Base-by-base conservation (phyloP, 2,797 vertebrate genomes). In the Spinibarbus caldwelli region DNA sequence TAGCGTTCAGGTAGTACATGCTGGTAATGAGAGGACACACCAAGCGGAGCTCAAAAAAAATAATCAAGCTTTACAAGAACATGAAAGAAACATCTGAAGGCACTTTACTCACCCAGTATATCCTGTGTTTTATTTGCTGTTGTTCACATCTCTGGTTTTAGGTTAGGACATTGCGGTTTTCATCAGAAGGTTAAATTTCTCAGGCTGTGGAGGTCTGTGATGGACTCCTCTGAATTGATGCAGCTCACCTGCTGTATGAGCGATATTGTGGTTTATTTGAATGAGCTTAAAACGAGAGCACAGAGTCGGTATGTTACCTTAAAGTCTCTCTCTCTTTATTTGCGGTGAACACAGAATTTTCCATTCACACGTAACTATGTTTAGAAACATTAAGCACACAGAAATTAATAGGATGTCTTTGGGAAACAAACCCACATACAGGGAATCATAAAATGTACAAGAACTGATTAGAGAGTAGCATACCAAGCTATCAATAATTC, bases 1-100 rank as follows among this genome's bases (percentile, higher is more conserved):
- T 86, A 66, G 85, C 12, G 73, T 73, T 78, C 62, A 77, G 43
- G 57, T 78, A 54, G 71, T 47, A 77, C 70, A 57, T 19, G 41
- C 34, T 15, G 47, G 54, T 86, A 85, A 86, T 84, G 85, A 86
- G 85, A 78, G 64, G 72, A 84, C 82, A 84, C 64, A 57, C 78
- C 34, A 72, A 80, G 59, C 43, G 21, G 43, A 73, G 34, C 77
- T 36, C 36, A 57, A 52, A 66, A n/a, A 85, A 49, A 86, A 67
- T 5, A 23, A 67, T 36, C 41, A 80, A 66, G 59, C 14, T 49
- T 23, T 67, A 85, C 47, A 38, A 47, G 45, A 47, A 14, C 38
- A 52, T 21, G 9, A 26, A 15, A 57, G 21, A 84, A 77, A 77
- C 72, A 67, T 84, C 72, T 77, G n/a, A 83, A 45, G 12, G 12